These are phyloP conservation scores for Zaprionus ornatus DNA, from an alignment of 1,140 invertebrate genomes.

Conservation along the genomic window DNA sequence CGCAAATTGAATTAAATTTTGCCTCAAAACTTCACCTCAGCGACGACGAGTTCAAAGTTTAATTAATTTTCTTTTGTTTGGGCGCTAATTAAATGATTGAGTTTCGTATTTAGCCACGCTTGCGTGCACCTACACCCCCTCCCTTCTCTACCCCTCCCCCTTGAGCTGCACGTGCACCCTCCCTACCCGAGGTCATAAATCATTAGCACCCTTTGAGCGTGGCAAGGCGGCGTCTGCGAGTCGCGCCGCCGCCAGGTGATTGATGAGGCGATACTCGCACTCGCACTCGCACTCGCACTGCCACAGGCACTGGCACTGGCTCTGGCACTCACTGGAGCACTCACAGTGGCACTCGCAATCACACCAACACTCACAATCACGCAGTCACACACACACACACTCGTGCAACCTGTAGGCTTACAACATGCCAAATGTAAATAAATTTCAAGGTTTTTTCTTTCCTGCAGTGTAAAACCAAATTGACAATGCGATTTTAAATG, in stretches of 20 bases:
- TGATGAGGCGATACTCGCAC: constrained; percentile 59
- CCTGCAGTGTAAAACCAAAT: neutral
- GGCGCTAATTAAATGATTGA: constrained; percentile 80
- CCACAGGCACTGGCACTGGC: neutral
- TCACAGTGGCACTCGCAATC: neutral
- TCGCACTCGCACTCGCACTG: neutral
- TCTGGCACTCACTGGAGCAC: neutral
- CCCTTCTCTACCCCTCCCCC: neutral
- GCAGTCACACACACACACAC: neutral
- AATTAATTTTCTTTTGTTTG: constrained; percentile 80
- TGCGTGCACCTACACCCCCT: constrained; percentile 8
- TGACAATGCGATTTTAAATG: constrained; percentile 30
- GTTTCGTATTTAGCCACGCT: constrained; percentile 67
- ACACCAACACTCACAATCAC: neutral
- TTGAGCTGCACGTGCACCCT: neutral
- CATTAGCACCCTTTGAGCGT: constrained; percentile 63
- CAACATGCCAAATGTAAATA: constrained; percentile 4
- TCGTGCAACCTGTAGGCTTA: constrained; percentile 1
- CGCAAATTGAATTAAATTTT: constrained; percentile 77
- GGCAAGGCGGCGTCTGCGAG: constrained; percentile 36
- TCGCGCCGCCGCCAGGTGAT: constrained; percentile 60
- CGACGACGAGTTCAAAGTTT: constrained; percentile 67
- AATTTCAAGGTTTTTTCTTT: constrained; percentile 1
- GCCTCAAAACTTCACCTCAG: constrained; percentile 51
- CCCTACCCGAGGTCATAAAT: constrained; percentile 61